Evolutionary conservation across 2,888 invertebrate genomes (phyloP), one percentile per base, ranked within the genome.

Genomic region (Esperia sulphurella): DNA sequence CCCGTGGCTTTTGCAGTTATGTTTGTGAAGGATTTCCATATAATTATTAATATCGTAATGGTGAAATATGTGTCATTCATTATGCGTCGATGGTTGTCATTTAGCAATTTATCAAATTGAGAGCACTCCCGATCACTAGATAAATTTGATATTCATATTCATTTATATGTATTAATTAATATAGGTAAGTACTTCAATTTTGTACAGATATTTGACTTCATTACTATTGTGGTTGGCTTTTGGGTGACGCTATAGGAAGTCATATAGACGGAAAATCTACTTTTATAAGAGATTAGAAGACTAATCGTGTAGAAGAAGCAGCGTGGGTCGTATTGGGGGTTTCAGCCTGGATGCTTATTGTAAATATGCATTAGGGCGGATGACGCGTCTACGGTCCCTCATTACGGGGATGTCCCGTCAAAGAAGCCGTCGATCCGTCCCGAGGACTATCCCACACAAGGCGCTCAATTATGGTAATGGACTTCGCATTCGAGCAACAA

Each of bases 401-500:
- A 84, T 85, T 85, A 83, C 75, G 61, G 49, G 70, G 71, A 79
- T 79, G 78, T 72, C 70, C 75, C 75, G 72, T 83, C 84, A 83
- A 84, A 85, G 83, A 81, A 76, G 72, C 74, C 71, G 66, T 69
- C 72, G 75, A 75, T 79, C 67, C 21, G 21, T 21, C 21, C 21
- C 76, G 76, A 74, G 75, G 78, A 83, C 77, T 77, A 79, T 79
- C 79, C 77, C 75, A 80, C 75, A 78, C 78, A 75, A 79, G 79
- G 74, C 71, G 79, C 77, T 84, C 84, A 86, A 86, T 87, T 85
- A 86, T 85, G 83, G 68, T 86, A 86, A 87, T 86, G 85, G 83
- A 64, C 75, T 44, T 73, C 73, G 72, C 73, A 76, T 75, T 77
- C 71, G 55, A 65, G 62, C 61, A 69, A 77, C 79, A 77, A 73